phyloP scores from a whole-genome alignment of 2,797 vertebrate genomes.

The Valencia hispanica region DNA sequence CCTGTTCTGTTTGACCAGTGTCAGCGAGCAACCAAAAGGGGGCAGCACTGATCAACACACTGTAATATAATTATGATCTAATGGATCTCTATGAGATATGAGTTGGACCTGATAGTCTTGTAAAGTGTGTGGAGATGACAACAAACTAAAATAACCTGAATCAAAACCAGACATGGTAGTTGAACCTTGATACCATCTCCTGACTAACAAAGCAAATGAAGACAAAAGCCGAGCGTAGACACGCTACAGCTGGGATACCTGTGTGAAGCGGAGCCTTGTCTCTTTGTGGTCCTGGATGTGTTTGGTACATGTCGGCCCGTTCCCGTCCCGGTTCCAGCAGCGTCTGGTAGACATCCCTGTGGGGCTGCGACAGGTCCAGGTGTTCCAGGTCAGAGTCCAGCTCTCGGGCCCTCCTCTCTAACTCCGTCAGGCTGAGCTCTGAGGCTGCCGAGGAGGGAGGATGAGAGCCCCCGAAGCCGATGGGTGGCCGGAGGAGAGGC shows the following conservation, averaged over 20 bases:
- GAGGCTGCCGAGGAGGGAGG: slow-evolving; percentile 82
- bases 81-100: neutral
- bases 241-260: slow-evolving; percentile 51
- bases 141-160: neutral
- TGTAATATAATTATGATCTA: neutral
- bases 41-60: no score
- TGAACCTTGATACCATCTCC: neutral
- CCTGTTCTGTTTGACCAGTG: no score
- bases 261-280: slow-evolving; percentile 58
- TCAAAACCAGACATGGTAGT: neutral
- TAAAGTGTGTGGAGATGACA: neutral
- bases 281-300: slow-evolving; percentile 74
- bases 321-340: slow-evolving; percentile 65
- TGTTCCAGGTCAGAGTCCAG: slow-evolving; percentile 79
- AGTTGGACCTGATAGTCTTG: neutral
- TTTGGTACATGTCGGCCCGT: slow-evolving; percentile 72
- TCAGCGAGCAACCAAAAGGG: no score
- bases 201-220: neutral
- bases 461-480: slow-evolving; percentile 83
- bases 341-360: slow-evolving; percentile 53
- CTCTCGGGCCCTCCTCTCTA: slow-evolving; percentile 78
- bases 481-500: slow-evolving; percentile 81
- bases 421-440: slow-evolving; percentile 79
- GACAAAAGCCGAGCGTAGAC: neutral
- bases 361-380: slow-evolving; percentile 71